A percentile compares a stretch with the other conserved stretches of the same genome.
Evolutionary conservation across 2,888 invertebrate genomes (phyloP).

Genomic region (Melinaea marsaeus): DNA sequence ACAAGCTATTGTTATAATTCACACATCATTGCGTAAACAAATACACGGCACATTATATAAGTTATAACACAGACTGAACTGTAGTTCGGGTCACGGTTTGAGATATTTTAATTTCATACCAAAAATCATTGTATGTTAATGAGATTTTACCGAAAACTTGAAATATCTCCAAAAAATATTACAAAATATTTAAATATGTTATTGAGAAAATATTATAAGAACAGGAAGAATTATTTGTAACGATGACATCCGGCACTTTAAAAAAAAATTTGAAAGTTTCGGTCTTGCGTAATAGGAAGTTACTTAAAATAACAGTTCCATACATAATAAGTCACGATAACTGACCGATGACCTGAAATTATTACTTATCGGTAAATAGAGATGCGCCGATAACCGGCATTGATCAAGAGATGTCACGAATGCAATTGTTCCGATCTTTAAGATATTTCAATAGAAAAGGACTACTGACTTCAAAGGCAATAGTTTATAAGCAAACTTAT

Average conservation of each 20-base stretch:
- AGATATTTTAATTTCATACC: no score
- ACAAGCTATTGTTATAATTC: slow-evolving; percentile 3
- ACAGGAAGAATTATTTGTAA: no score
- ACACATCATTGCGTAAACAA: slow-evolving; percentile 6
- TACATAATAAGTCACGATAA: slow-evolving; percentile 19
- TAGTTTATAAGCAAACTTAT: no score
- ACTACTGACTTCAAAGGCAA: no score
- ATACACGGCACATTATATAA: background rate
- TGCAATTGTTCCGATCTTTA: background rate
- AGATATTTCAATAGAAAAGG: background rate
- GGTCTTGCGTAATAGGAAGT: slow-evolving; percentile 2
- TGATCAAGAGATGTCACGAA: background rate
- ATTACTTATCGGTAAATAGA: slow-evolving; percentile 7
- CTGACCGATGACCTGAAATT: slow-evolving; percentile 10
- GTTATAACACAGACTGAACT: background rate
- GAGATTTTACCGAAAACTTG: no score
- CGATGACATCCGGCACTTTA: no score
- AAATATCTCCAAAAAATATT: no score
- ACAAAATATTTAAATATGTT: no score
- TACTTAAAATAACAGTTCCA: slow-evolving; percentile 10
- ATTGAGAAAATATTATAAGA: no score
- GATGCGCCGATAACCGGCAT: slow-evolving; percentile 10
- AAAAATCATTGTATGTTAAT: no score
- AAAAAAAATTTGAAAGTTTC: background rate
- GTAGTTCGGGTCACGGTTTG: background rate